phyloP scores from a whole-genome alignment of 2,888 invertebrate genomes.

The Penaeus monodon region DNA sequence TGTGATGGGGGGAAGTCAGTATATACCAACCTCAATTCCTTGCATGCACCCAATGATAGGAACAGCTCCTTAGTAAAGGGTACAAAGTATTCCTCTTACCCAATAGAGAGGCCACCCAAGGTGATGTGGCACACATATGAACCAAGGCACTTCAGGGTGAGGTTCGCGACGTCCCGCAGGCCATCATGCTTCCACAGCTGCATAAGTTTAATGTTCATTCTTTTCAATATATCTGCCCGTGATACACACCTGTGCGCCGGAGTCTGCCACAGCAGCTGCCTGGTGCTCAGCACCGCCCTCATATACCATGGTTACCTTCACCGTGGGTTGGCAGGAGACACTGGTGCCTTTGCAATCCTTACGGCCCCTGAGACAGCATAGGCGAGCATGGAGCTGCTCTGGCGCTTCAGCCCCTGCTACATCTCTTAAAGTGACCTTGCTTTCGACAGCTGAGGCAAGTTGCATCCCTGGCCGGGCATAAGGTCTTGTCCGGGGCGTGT shows the following conservation, averaged over 20 bases:
- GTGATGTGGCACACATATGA: not conserved
- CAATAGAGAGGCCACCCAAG: not conserved
- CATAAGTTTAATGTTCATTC: not conserved
- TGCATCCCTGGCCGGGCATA: constrained; percentile 4
- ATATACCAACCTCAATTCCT: constrained; percentile 1
- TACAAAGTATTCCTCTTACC: constrained; percentile 9
- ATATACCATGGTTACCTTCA: too few species aligned
- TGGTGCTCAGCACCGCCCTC: too few species aligned
- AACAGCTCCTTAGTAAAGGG: not conserved
- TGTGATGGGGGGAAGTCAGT: not conserved
- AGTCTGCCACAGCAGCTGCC: not conserved
- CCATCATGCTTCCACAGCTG: not conserved
- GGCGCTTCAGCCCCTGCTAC: not conserved
- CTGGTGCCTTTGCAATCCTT: not conserved
- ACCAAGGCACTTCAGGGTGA: not conserved
- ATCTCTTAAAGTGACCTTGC: constrained; percentile 14
- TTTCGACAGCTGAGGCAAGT: not conserved
- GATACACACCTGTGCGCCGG: not conserved
- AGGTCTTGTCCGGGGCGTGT: not conserved
- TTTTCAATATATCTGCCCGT: too few species aligned
- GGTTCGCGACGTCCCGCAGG: not conserved
- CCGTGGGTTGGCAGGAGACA: too few species aligned
- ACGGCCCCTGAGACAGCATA: not conserved
- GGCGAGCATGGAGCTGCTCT: too few species aligned
- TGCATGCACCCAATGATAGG: not conserved